Percentiles rank a stretch among this genome's conserved stretches.
These are phyloP conservation scores for Platysternon megacephalum DNA, from an alignment of 2,113 vertebrate genomes.

Conservation along the genomic window DNA sequence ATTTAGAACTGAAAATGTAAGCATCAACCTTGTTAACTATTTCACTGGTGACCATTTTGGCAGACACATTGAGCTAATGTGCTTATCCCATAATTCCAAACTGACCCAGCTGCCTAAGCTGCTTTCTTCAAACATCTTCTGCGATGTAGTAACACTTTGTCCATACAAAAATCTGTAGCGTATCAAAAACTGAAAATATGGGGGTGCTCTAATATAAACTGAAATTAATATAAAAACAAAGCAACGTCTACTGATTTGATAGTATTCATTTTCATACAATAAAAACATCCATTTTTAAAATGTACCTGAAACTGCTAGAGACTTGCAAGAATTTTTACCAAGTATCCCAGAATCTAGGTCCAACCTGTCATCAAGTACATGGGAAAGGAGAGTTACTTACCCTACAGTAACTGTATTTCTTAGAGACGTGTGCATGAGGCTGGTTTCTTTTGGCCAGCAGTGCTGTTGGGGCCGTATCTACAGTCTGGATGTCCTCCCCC, in stretches of 20 bases:
- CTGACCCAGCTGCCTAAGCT: not conserved
- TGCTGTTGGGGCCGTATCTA: too few relatives aligned
- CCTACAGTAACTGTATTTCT: not conserved
- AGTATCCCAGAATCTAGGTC: not conserved
- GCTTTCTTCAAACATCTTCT: not conserved
- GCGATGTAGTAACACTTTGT: not conserved
- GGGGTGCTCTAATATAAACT: not conserved
- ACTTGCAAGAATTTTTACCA: not conserved
- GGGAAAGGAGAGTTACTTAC: not conserved
- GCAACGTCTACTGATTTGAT: not conserved
- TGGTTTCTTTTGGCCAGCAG: too few relatives aligned
- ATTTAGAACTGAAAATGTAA: not conserved
- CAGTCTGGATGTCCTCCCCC: too few relatives aligned
- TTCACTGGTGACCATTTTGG: not conserved
- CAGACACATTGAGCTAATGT: not conserved
- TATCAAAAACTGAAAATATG: not conserved
- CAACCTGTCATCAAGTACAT: not conserved
- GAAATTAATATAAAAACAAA: not conserved
- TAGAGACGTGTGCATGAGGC: too few relatives aligned
- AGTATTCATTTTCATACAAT: not conserved
- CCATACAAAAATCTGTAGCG: conserved; percentile 5
- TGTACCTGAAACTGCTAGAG: not conserved
- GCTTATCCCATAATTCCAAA: not conserved
- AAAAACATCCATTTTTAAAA: not conserved
- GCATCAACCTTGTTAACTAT: not conserved